phyloP scores from a whole-genome alignment of 2,888 invertebrate genomes.

The Serripes groenlandicus region DNA sequence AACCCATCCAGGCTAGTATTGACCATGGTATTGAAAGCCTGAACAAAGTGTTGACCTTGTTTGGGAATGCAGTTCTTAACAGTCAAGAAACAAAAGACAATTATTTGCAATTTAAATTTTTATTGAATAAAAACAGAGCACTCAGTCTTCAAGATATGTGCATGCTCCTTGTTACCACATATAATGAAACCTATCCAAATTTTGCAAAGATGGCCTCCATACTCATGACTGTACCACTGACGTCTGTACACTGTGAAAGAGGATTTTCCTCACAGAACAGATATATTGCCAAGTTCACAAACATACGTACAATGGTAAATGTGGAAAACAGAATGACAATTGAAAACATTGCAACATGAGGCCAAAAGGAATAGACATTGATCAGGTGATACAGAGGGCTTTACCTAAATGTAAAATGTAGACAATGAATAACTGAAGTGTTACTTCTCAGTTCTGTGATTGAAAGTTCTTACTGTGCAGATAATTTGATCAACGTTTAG shows the following conservation, averaged over 20 bases:
- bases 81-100: not conserved
- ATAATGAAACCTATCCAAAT: constrained; percentile 34
- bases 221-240: constrained; percentile 40
- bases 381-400: too few relatives aligned
- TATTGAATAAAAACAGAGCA: constrained; percentile 47
- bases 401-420: too few relatives aligned
- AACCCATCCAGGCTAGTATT: constrained; percentile 26
- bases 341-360: constrained; percentile 20
- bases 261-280: constrained; percentile 47
- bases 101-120: constrained; percentile 41
- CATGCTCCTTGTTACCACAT: not conserved
- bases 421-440: too few relatives aligned
- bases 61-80: constrained; percentile 7
- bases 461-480: too few relatives aligned
- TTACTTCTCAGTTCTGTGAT: too few relatives aligned
- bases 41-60: constrained; percentile 18
- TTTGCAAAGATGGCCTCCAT: constrained; percentile 36
- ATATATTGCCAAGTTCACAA: constrained; percentile 11
- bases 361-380: too few relatives aligned
- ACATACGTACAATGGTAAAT: constrained; percentile 19
- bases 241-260: constrained; percentile 53
- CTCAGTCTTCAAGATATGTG: constrained; percentile 14
- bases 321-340: constrained; percentile 42
- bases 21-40: constrained; percentile 28
- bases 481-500: too few relatives aligned